phyloP scores from a whole-genome alignment of 2,113 vertebrate genomes.

The Callospermophilus lateralis region DNA sequence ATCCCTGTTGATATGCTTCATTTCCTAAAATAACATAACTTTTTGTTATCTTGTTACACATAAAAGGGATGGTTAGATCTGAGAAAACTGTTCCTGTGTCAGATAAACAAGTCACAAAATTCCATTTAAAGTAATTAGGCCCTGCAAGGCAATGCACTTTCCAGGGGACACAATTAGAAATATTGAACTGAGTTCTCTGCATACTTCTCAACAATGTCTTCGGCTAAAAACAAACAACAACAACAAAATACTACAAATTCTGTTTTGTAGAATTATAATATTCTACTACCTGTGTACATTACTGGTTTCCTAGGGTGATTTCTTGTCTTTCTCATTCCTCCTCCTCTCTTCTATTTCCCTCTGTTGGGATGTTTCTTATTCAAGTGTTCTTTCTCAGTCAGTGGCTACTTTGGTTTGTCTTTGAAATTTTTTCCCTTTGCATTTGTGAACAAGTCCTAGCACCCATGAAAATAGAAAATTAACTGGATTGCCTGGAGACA shows the following conservation, averaged over 20 bases:
- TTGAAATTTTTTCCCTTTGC: conserved; percentile 22
- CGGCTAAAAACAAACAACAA: neutral
- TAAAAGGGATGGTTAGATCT: neutral
- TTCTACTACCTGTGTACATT: neutral
- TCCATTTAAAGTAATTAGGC: neutral
- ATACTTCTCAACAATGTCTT: neutral
- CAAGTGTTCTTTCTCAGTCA: conserved; percentile 52
- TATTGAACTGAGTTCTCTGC: neutral
- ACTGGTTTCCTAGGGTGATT: neutral
- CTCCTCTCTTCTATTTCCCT: neutral
- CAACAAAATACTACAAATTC: neutral
- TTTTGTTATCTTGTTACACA: conserved; percentile 46
- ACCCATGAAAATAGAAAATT: conserved; percentile 13
- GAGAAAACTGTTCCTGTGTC: conserved; percentile 20
- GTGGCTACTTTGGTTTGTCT: neutral
- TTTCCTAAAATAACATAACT: conserved; percentile 60
- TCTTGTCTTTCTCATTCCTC: neutral
- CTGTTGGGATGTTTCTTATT: neutral
- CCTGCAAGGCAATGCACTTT: neutral
- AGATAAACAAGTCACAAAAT: conserved; percentile 61
- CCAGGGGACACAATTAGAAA: neutral
- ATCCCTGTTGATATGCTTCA: neutral
- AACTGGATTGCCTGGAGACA: neutral
- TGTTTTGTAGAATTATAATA: neutral
- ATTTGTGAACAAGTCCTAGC: conserved; percentile 15